These are phyloP conservation scores for Odocoileus virginianus DNA, from an alignment of 2,113 vertebrate species.

Conservation along the genomic window DNA sequence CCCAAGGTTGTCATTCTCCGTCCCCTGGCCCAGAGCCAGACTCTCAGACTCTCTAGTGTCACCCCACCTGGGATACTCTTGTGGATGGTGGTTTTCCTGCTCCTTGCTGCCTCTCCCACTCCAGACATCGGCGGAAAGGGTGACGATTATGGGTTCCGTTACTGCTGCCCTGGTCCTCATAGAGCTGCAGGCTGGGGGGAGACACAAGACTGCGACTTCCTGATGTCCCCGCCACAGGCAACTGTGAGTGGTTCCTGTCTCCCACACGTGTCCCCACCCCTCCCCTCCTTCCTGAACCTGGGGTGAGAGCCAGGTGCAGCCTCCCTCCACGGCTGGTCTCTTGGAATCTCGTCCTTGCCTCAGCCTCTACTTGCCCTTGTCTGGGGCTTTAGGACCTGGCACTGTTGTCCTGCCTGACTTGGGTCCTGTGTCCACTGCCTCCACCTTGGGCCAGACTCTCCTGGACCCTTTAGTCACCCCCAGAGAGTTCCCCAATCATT, in stretches of 20 bases:
- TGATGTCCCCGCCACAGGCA: not conserved
- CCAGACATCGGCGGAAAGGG: rapidly evolving
- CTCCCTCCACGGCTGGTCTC: not conserved
- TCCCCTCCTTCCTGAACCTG: not conserved
- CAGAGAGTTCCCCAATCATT: not conserved
- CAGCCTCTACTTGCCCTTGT: not conserved
- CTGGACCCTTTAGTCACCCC: too few relatives aligned
- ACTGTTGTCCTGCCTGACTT: not conserved
- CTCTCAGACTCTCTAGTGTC: rapidly evolving
- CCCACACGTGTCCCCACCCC: not conserved
- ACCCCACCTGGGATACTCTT: rapidly evolving
- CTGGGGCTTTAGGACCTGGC: not conserved
- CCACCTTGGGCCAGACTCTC: too few relatives aligned
- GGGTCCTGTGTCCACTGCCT: not conserved
- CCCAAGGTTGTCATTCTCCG: not conserved
- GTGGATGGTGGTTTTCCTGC: rapidly evolving
- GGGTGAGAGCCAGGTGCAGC: not conserved
- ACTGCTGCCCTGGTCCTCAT: rapidly evolving
- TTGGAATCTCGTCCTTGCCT: not conserved
- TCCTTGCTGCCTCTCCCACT: not conserved
- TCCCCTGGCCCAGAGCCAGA: not conserved
- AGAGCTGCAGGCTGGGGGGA: not conserved
- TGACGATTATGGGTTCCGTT: not conserved
- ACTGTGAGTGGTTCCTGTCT: not conserved
- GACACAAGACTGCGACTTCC: not conserved